These are phyloP conservation scores for Phainopepla nitens DNA, from an alignment of 2,113 vertebrate species.

Conservation along the genomic window DNA sequence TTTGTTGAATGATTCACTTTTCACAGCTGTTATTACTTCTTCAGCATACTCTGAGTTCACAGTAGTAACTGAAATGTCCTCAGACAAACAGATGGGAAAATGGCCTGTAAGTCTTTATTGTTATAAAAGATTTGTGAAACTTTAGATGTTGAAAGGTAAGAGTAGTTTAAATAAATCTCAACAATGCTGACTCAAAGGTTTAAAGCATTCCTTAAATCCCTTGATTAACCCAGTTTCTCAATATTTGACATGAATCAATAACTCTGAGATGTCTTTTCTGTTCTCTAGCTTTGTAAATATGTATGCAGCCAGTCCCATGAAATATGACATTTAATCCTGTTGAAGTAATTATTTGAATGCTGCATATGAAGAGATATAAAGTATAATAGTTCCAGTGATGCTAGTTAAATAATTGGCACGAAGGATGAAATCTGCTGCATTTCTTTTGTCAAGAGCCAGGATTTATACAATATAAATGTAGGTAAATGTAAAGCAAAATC, in stretches of 20 bases:
- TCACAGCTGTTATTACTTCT: conserved; percentile 1
- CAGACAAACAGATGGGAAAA: background rate
- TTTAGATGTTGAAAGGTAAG: background rate
- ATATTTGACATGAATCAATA: conserved; percentile 34
- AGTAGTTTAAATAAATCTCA: conserved; percentile 19
- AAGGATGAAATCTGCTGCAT: background rate
- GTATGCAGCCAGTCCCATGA: background rate
- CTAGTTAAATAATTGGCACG: background rate
- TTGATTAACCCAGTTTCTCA: conserved; percentile 47
- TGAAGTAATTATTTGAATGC: conserved; percentile 14
- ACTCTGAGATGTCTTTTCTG: conserved; percentile 15
- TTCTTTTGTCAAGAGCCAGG: background rate
- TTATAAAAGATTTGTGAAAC: background rate
- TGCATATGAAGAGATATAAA: background rate
- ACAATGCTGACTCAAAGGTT: background rate
- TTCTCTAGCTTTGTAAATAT: conserved; percentile 35
- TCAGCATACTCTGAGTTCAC: background rate
- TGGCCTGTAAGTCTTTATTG: background rate
- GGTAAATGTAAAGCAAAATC: conserved; percentile 4
- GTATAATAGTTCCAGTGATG: background rate
- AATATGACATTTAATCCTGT: conserved; percentile 24
- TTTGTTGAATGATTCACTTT: conserved; percentile 27
- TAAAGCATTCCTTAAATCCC: conserved; percentile 13
- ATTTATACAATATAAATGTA: background rate
- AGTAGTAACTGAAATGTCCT: background rate